These are phyloP conservation scores for Caenorhabditis remanei DNA, from an alignment of 1,140 invertebrate species.

Conservation along the genomic window DNA sequence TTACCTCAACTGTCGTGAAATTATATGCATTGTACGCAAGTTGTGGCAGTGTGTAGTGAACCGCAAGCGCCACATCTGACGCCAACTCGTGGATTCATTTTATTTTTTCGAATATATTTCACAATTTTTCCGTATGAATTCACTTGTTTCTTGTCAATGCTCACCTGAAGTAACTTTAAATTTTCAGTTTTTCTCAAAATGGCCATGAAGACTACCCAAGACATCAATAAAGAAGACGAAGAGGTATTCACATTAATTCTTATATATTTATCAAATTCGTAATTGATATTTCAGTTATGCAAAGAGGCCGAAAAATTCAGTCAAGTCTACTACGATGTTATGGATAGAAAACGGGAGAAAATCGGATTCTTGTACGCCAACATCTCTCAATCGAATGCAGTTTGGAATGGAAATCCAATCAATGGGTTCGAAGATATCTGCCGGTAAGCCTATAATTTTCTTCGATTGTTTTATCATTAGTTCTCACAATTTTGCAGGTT, in stretches of 20 bases:
- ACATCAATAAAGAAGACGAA: conserved; percentile 37
- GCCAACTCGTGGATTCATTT: neutral
- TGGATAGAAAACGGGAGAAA: conserved; percentile 59
- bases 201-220: conserved; percentile 46
- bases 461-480: neutral
- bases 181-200: conserved; percentile 12
- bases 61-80: neutral
- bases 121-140: no score
- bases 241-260: neutral
- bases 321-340: conserved; percentile 52
- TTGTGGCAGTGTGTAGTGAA: neutral
- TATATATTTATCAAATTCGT: no score
- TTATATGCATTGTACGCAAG: neutral
- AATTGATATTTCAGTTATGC: conserved; percentile 18
- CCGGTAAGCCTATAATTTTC: neutral
- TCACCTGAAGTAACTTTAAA: neutral
- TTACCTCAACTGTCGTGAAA: neutral
- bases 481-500: neutral
- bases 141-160: no score
- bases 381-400: neutral
- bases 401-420: conserved; percentile 56
- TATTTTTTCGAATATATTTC: no score
- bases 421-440: conserved; percentile 44
- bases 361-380: conserved; percentile 36
- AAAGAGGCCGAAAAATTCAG: conserved; percentile 41